A percentile compares a stretch with the other conserved stretches of the same genome.
Conservation (phyloP, 2,888 invertebrate genomes). For the Arctia plantaginis region DNA sequence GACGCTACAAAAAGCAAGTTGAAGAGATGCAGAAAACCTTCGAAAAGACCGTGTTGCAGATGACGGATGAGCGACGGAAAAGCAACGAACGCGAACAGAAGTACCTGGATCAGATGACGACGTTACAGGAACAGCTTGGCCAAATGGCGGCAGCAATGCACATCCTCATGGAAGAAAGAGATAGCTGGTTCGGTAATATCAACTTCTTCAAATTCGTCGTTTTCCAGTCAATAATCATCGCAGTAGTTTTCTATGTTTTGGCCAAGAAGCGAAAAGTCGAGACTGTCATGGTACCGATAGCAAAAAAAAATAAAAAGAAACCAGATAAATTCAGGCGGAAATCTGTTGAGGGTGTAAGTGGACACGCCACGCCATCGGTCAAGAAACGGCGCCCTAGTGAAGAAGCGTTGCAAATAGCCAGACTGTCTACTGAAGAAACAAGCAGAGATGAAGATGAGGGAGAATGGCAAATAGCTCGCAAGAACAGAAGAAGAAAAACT, state of each 20-base stretch:
- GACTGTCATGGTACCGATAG: slow-evolving; percentile 65
- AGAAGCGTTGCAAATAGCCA: slow-evolving; percentile 88
- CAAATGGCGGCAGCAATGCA: slow-evolving; percentile 88
- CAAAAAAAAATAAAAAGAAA: slow-evolving; percentile 72
- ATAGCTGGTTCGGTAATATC: slow-evolving; percentile 88
- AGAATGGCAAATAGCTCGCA: slow-evolving; percentile 81
- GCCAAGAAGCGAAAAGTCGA: slow-evolving; percentile 76
- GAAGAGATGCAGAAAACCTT: slow-evolving; percentile 96
- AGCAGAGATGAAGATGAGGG: slow-evolving; percentile 78
- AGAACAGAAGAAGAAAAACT: slow-evolving; percentile 82
- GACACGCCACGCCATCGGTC: slow-evolving; percentile 83
- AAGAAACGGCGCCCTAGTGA: slow-evolving; percentile 91
- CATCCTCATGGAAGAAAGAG: slow-evolving; percentile 87
- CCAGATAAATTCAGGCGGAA: slow-evolving; percentile 85
- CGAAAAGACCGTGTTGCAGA: slow-evolving; percentile 91
- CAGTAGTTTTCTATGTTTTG: slow-evolving; percentile 83
- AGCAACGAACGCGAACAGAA: slow-evolving; percentile 91
- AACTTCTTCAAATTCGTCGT: slow-evolving; percentile 85
- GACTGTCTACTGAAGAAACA: slow-evolving; percentile 86
- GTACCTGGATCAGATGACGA: slow-evolving; percentile 92
- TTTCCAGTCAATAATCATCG: slow-evolving; percentile 81
- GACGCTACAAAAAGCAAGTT: slow-evolving; percentile 97
- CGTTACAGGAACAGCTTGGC: slow-evolving; percentile 88
- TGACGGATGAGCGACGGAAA: slow-evolving; percentile 90
- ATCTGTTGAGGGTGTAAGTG: slow-evolving; percentile 88